These are phyloP conservation scores for Troides aeacus DNA, from an alignment of 2,888 invertebrate genomes.

Conservation along the genomic window DNA sequence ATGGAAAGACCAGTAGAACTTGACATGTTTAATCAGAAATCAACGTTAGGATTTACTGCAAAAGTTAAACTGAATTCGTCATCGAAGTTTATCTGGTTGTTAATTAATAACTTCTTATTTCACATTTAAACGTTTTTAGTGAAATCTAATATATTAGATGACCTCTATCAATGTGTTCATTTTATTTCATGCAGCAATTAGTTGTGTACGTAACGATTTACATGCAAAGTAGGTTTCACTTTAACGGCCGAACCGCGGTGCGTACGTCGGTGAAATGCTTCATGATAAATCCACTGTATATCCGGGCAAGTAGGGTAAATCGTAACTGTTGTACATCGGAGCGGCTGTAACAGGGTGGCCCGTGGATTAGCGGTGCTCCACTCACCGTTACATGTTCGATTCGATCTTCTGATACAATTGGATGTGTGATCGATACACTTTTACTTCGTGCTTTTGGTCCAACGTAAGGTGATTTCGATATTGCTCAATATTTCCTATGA, in stretches of 20 bases:
- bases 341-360: constrained; percentile 37
- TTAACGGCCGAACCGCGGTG: constrained; percentile 14
- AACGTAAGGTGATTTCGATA: neutral
- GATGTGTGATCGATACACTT: constrained; percentile 28
- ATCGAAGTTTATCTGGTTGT: neutral
- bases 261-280: constrained; percentile 33
- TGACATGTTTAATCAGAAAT: too few relatives aligned
- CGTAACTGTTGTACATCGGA: constrained; percentile 44
- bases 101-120: neutral
- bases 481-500: too few relatives aligned
- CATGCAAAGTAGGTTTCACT: constrained; percentile 24
- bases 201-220: constrained; percentile 14
- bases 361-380: constrained; percentile 42
- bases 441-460: constrained; percentile 10
- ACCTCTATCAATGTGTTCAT: constrained; percentile 6
- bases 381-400: constrained; percentile 43
- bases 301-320: constrained; percentile 51
- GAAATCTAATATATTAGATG: constrained; percentile 3
- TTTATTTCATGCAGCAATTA: constrained; percentile 15
- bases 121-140: neutral
- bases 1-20: too few relatives aligned
- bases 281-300: constrained; percentile 35
- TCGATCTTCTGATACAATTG: constrained; percentile 45
- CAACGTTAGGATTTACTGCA: too few relatives aligned
- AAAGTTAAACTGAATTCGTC: neutral